phyloP scores from a whole-genome alignment of 2,113 vertebrate species.

The Candoia aspera region DNA sequence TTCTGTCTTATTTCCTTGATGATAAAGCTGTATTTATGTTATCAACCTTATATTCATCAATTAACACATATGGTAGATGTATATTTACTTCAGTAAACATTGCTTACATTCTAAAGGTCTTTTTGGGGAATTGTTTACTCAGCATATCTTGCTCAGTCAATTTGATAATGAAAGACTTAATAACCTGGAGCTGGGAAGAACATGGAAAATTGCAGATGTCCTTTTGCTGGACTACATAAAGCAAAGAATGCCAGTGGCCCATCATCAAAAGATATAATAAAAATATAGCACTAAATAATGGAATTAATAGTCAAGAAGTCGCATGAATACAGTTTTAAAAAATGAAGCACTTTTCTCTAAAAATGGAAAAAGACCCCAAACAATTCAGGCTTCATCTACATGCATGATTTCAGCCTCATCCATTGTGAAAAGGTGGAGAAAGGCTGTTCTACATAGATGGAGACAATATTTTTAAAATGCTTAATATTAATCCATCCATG shows the following conservation, averaged over 20 bases:
- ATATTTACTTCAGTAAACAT: slow-evolving; percentile 19
- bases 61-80: background rate
- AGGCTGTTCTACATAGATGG: too few species aligned
- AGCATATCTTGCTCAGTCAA: slow-evolving; percentile 31
- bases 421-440: too few species aligned
- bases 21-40: slow-evolving; percentile 18
- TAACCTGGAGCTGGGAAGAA: slow-evolving; percentile 12
- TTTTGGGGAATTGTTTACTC: background rate
- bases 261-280: slow-evolving; percentile 23
- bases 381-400: background rate
- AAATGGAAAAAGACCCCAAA: too few species aligned
- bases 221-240: slow-evolving; percentile 29
- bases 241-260: background rate
- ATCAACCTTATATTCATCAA: background rate
- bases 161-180: slow-evolving; percentile 44
- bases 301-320: too few species aligned
- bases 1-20: background rate
- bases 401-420: background rate
- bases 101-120: slow-evolving; percentile 37
- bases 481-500: background rate
- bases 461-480: background rate
- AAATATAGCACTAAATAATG: background rate
- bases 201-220: slow-evolving; percentile 25
- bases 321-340: background rate
- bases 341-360: background rate